phyloP scores from a whole-genome alignment of 2,797 vertebrate genomes.

The Anableps anableps region DNA sequence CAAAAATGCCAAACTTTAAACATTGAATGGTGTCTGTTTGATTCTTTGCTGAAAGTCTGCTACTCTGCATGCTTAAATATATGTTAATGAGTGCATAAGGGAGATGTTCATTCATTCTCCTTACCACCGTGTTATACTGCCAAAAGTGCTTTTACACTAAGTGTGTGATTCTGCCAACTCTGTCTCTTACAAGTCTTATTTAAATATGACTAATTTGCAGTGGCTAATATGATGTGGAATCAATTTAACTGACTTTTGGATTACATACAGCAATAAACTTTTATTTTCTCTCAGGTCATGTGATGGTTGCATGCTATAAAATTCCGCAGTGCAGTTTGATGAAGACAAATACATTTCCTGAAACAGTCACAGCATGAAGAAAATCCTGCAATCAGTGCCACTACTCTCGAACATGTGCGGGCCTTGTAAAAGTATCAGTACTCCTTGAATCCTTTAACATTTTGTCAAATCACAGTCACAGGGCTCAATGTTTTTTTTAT shows the following conservation, averaged over 20 bases:
- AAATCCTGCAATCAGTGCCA: not conserved
- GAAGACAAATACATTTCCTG: conserved; percentile 16
- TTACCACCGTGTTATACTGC: not conserved
- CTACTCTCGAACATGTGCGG: not conserved
- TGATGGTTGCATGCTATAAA: conserved; percentile 12
- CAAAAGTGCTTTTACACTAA: conserved; percentile 29
- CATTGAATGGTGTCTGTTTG: conserved; percentile 27
- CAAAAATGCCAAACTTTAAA: conserved; percentile 22
- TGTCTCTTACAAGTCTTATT: conserved; percentile 18
- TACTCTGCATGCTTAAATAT: conserved; percentile 17
- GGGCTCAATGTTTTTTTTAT: not conserved
- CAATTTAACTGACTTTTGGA: conserved; percentile 24
- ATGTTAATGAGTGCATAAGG: conserved; percentile 34
- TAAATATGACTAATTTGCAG: conserved; percentile 26
- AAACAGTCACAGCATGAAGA: not conserved
- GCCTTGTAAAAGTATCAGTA: not conserved
- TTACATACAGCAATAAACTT: conserved; percentile 19
- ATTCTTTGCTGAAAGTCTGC: conserved; percentile 22
- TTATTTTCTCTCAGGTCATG: conserved; percentile 14
- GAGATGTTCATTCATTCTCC: conserved; percentile 13
- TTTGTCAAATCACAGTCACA: not conserved
- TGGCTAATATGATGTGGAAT: conserved; percentile 25
- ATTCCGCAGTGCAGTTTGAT: conserved; percentile 5
- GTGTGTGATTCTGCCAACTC: conserved; percentile 21
- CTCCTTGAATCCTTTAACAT: not conserved